phyloP scores from a whole-genome alignment of 2,888 invertebrate genomes.

The Camptogramma bilineatum region DNA sequence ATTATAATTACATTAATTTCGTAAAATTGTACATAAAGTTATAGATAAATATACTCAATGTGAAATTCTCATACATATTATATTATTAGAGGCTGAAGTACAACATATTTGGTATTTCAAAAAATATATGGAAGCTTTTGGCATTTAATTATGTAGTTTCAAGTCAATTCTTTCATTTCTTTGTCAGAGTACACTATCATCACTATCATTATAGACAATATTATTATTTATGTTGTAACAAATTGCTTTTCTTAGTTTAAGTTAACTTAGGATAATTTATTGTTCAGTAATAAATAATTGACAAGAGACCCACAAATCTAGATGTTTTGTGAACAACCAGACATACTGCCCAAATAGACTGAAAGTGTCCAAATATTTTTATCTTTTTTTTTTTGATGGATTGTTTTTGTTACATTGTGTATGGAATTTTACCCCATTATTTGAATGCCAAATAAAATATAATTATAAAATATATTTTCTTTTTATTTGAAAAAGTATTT shows the following conservation, averaged over 20 bases:
- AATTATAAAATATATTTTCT: constrained; percentile 50
- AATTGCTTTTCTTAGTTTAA: constrained; percentile 51
- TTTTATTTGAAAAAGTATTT: constrained; percentile 54
- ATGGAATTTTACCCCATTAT: constrained; percentile 77
- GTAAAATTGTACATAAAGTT: constrained; percentile 62
- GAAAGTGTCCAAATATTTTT: constrained; percentile 82
- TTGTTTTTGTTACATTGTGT: constrained; percentile 81
- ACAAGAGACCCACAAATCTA: constrained; percentile 46
- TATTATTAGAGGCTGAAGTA: constrained; percentile 59
- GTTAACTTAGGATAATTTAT: constrained; percentile 54
- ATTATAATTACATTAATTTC: constrained; percentile 51
- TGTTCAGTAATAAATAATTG: constrained; percentile 39
- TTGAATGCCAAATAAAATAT: constrained; percentile 84
- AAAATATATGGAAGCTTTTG: constrained; percentile 45
- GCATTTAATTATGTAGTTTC: constrained; percentile 32
- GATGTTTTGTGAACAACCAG: constrained; percentile 54
- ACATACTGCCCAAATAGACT: constrained; percentile 81
- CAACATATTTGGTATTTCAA: constrained; percentile 67
- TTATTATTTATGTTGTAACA: constrained; percentile 45
- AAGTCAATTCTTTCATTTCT: constrained; percentile 11
- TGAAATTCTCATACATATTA: constrained; percentile 64
- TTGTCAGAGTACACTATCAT: neutral
- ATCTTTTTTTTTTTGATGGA: constrained; percentile 70
- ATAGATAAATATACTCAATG: constrained; percentile 56
- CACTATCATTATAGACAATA: constrained; percentile 45